Conservation (phyloP, 35 echinoderm and acorn worm species). For the Eucidaris tribuloides region DNA sequence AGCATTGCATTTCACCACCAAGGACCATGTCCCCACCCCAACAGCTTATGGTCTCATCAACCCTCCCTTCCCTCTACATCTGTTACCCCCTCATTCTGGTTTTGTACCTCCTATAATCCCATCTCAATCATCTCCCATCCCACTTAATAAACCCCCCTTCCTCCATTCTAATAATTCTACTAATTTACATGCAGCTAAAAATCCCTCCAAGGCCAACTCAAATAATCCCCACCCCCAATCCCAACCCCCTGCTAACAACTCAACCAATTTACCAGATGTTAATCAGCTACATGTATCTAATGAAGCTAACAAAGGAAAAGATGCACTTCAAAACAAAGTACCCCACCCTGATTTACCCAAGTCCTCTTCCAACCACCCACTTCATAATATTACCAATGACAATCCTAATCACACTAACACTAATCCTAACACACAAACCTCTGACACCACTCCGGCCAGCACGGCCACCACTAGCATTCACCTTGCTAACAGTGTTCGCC, state of each 20-base stretch:
- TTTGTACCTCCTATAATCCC: too few relatives aligned
- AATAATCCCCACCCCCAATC: too few relatives aligned
- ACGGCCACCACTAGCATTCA: neutral
- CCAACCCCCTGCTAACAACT: too few relatives aligned
- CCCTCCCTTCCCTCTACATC: neutral
- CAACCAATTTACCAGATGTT: too few relatives aligned
- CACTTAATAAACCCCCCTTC: neutral
- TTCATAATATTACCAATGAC: too few relatives aligned
- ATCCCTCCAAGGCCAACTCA: too few relatives aligned
- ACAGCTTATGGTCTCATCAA: neutral
- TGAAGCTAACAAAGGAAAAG: too few relatives aligned
- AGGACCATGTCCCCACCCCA: neutral
- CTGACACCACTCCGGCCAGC: constrained; percentile 7
- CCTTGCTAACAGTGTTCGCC: neutral
- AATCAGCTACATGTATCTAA: too few relatives aligned
- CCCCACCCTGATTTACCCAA: too few relatives aligned
- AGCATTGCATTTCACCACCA: neutral
- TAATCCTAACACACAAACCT: neutral
- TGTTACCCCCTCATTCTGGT: too few relatives aligned
- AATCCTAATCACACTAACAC: neutral
- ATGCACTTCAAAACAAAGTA: too few relatives aligned
- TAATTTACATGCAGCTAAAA: too few relatives aligned
- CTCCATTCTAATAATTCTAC: neutral
- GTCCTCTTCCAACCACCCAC: neutral
- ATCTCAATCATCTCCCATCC: neutral